A percentile compares a stretch with the other conserved stretches of the same genome.
These are phyloP conservation scores for Eugnorisma glareosa DNA, from an alignment of 2,888 invertebrate species.

Conservation along the genomic window DNA sequence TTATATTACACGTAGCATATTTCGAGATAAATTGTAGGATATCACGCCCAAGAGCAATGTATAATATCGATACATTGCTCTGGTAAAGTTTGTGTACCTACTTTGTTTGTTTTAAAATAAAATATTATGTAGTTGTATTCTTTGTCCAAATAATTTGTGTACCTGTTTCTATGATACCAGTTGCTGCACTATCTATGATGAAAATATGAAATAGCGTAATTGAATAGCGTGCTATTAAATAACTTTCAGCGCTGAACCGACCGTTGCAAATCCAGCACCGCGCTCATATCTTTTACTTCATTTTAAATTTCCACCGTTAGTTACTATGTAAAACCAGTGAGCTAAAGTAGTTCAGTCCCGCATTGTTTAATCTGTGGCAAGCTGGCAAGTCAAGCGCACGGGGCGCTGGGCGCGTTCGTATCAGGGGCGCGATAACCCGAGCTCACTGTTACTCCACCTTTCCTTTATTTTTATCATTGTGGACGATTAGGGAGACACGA, in stretches of 20 bases:
- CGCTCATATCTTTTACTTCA: background rate
- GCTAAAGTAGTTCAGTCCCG: slow-evolving; percentile 19
- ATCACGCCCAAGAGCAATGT: background rate
- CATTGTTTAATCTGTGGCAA: slow-evolving; percentile 52
- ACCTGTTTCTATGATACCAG: background rate
- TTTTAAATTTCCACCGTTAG: background rate
- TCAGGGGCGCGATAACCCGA: slow-evolving; percentile 60
- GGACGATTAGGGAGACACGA: slow-evolving; percentile 61
- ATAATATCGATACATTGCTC: background rate
- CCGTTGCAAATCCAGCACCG: background rate
- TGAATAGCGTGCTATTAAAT: background rate
- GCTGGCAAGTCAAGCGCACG: slow-evolving; percentile 25
- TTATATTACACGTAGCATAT: slow-evolving; percentile 4
- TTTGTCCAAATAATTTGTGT: background rate
- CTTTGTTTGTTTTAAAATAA: background rate
- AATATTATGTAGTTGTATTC: background rate
- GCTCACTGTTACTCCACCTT: slow-evolving; percentile 24
- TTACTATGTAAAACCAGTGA: slow-evolving; percentile 1
- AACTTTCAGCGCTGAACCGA: background rate
- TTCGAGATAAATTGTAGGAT: background rate
- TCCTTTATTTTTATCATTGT: slow-evolving; percentile 67
- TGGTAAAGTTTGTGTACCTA: background rate
- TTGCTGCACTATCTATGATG: background rate
- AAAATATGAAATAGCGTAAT: background rate
- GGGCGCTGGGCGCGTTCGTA: slow-evolving; percentile 33